Evolutionary conservation across 2,888 invertebrate genomes (phyloP), one percentile per base, ranked within the genome.

Genomic region (Philhelius pedissequus): DNA sequence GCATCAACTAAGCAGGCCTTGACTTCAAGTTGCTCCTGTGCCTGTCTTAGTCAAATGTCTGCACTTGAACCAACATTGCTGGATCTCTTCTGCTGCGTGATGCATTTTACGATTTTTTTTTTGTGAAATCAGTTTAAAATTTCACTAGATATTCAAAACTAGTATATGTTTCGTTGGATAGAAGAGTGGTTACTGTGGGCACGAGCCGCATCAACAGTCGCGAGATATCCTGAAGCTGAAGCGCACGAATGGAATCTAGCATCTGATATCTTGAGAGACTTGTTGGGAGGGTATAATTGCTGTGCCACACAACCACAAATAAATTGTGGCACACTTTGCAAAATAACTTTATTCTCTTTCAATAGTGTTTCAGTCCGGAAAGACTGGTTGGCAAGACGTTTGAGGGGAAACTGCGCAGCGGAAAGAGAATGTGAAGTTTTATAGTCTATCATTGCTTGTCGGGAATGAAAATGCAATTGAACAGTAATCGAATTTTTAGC

Each of bases 271-370:
- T 62, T 40, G 40, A 32, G 60, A 62, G 71, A 77, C 77, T 73
- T 48, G 73, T 77, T 56, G 73, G 50, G 62, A 77, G 20, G 32
- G 32, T 56, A 56, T 56, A 83, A 83, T 83, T 83, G 83, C 74
- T 64, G 38, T 27, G 56, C 69, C 64, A 64, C 62, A 78, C 56
- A 74, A 50, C 69, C 64, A 64, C 62, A 78, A 64, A 74, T 83
- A 74, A 78, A 74, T 83, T 48, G 78, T 83, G 82, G 82, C 83
- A 83, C 78, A 83, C 83, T 83, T 78, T 74, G 73, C 64, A 74
- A 82, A n/a, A 77, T 82, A 73, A 77, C 77, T 68, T 71, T 73
- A 77, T 77, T 73, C 60, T 52, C 58, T 43, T 18, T 60, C 64
- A 32, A 64, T 45, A 18, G 35, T 3, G 27, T 43, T 60, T 54